Evolutionary conservation across 2,888 invertebrate species (phyloP).

Genomic region (Agrilus biguttatus): DNA sequence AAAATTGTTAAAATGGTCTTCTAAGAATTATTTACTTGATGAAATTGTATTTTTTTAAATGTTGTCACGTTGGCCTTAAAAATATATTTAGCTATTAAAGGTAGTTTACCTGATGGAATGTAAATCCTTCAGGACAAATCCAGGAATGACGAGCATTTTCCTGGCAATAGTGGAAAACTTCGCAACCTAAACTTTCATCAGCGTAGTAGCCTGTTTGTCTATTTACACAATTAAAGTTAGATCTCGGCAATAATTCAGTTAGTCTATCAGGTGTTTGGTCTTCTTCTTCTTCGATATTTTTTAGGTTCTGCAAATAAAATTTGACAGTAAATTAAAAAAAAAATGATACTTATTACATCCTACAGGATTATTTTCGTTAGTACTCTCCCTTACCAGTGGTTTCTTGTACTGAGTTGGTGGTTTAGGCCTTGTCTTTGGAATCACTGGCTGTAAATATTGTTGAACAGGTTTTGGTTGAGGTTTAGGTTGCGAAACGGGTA

Average conservation of each 20-base stretch:
- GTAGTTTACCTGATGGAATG: conserved; percentile 70
- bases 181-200: conserved; percentile 75
- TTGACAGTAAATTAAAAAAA: too few species aligned
- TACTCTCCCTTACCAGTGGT: not conserved
- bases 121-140: conserved; percentile 85
- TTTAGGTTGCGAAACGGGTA: conserved; percentile 2
- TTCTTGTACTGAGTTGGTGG: not conserved
- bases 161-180: conserved; percentile 89
- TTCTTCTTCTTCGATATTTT: conserved; percentile 48
- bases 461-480: conserved; percentile 5
- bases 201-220: conserved; percentile 85
- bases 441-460: conserved; percentile 4
- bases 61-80: too few species aligned
- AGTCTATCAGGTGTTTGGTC: conserved; percentile 78
- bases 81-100: too few species aligned
- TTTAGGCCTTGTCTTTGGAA: conserved; percentile 5
- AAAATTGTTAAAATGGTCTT: too few species aligned
- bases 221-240: conserved; percentile 66
- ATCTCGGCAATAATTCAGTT: conserved; percentile 61
- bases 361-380: conserved; percentile 11
- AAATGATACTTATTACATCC: conserved; percentile 21
- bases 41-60: too few species aligned
- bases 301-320: not conserved
- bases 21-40: too few species aligned
- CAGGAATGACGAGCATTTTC: conserved; percentile 82